phyloP scores from a whole-genome alignment of 2,888 invertebrate species.

The Acleris cristana region DNA sequence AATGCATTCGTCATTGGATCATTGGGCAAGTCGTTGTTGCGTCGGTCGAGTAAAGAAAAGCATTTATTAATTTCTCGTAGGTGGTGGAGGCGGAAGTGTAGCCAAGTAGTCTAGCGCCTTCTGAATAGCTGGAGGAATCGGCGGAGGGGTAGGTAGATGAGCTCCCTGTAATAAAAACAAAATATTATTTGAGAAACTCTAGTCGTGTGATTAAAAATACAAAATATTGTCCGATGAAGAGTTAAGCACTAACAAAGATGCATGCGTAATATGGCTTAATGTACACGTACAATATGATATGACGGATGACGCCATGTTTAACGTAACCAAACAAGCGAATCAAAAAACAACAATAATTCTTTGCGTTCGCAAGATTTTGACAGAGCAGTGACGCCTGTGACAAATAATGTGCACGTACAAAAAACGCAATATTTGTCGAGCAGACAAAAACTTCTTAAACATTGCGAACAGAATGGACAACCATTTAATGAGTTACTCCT shows the following conservation, averaged over 20 bases:
- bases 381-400: conserved; percentile 12
- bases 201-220: too few relatives aligned
- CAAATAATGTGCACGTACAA: conserved; percentile 12
- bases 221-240: too few relatives aligned
- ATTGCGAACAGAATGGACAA: neutral
- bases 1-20: conserved; percentile 47
- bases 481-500: too few relatives aligned
- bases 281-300: conserved; percentile 13
- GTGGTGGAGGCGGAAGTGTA: conserved; percentile 83
- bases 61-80: conserved; percentile 37
- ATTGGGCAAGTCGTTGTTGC: conserved; percentile 5
- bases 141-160: conserved; percentile 90
- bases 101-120: conserved; percentile 89
- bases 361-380: conserved; percentile 19
- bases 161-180: conserved; percentile 77
- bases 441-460: neutral
- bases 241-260: too few relatives aligned
- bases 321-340: conserved; percentile 24
- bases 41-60: conserved; percentile 1
- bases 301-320: conserved; percentile 29
- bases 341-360: conserved; percentile 24
- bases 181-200: too few relatives aligned
- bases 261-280: conserved; percentile 7
- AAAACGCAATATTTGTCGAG: conserved; percentile 3
- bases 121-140: conserved; percentile 89